Conservation (phyloP, 2,888 invertebrate species). For the Aelia acuminata region DNA sequence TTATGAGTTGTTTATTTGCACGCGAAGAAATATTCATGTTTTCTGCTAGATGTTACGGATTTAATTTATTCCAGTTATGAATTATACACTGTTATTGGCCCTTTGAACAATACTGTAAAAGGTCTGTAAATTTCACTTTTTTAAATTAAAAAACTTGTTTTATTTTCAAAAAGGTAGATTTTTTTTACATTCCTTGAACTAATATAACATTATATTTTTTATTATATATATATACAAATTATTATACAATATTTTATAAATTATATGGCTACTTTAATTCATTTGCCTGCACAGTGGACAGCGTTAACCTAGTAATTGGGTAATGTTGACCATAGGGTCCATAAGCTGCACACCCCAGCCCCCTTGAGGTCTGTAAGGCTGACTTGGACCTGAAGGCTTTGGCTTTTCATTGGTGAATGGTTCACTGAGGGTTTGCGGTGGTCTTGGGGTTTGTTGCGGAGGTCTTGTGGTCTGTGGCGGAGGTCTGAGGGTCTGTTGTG, state of each 20-base stretch:
- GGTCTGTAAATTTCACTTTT: too few species aligned
- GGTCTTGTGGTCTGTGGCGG: too few species aligned
- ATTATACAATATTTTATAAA: background rate
- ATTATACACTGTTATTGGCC: too few species aligned
- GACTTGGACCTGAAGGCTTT: background rate
- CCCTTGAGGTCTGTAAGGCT: slow-evolving; percentile 12
- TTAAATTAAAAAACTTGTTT: too few species aligned
- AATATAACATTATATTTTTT: background rate
- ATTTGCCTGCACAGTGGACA: background rate
- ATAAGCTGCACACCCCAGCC: slow-evolving; percentile 3
- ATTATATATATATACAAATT: background rate
- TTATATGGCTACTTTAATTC: background rate
- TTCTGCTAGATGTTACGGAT: too few species aligned
- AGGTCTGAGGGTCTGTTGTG: background rate
- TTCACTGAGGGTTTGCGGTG: background rate
- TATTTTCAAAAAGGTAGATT: background rate
- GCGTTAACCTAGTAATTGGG: background rate
- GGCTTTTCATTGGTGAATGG: background rate
- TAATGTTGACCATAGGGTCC: background rate
- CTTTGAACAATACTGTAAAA: too few species aligned
- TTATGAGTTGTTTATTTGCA: too few species aligned
- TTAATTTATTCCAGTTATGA: too few species aligned
- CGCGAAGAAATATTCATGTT: too few species aligned
- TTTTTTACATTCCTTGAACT: background rate
- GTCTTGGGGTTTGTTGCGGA: background rate